These are phyloP conservation scores for Capitella teleta DNA, from an alignment of 1,140 invertebrate genomes.

Conservation along the genomic window DNA sequence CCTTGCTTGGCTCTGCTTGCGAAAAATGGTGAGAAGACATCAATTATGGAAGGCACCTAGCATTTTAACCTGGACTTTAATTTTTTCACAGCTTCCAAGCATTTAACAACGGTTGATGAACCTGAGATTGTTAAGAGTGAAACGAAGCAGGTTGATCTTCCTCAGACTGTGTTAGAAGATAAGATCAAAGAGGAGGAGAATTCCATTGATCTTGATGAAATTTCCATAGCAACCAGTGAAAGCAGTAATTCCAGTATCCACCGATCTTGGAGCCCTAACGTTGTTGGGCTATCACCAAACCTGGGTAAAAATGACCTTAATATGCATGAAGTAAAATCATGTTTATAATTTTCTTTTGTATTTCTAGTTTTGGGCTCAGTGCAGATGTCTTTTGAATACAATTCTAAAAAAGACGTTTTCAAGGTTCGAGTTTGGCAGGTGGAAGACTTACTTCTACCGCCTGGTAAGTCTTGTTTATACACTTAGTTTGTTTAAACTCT, in stretches of 20 bases:
- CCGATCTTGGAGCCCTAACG: not conserved
- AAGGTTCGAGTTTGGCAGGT: conserved; percentile 36
- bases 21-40: not conserved
- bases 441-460: conserved; percentile 29
- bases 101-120: too few species aligned
- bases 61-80: too few species aligned
- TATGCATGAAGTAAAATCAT: too few species aligned
- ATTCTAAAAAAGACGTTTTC: conserved; percentile 23
- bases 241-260: not conserved
- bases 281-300: too few species aligned
- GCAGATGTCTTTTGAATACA: conserved; percentile 36
- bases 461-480: conserved; percentile 21
- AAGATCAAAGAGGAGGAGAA: too few species aligned
- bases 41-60: too few species aligned
- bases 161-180: too few species aligned
- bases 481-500: not conserved
- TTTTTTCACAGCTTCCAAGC: too few species aligned
- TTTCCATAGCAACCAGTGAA: conserved; percentile 2
- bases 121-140: too few species aligned
- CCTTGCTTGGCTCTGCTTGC: conserved; percentile 17
- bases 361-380: conserved; percentile 26
- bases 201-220: not conserved
- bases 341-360: too few species aligned
- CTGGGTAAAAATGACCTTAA: too few species aligned
- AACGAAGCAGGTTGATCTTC: too few species aligned